Evolutionary conservation across 2,797 vertebrate species (phyloP), one percentile per base, ranked within the genome.

Genomic region (Rhinichthys osculus): DNA sequence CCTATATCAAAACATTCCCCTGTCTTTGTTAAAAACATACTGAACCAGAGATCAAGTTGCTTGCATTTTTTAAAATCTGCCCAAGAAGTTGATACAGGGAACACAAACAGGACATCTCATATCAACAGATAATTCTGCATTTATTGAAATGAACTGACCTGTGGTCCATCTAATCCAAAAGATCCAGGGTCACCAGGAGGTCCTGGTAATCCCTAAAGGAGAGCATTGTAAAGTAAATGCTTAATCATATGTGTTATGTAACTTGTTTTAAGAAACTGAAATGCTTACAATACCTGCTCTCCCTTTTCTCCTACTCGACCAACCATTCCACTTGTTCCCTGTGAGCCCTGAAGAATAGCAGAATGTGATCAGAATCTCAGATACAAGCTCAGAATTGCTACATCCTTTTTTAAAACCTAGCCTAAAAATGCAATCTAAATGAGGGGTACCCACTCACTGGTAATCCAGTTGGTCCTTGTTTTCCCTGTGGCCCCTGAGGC

Each of bases 241-340:
- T 64, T n/a, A 38, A 35, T 30, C 19, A 4, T 38, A 27, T 44
- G 30, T 64, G 30, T 82, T 30, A 35, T 35, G 42, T 40, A 86
- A 70, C n/a, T 19, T 76, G n/a, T 40, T 74, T 40, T 70, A 19
- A 8, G 17, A 19, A 73, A 42, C 54, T 23, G 69, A 80, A 66
- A 59, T 79, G 52, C 7, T 91, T 88, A 44, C 6, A 42, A 23
- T 82, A 97, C 96, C 95, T 93, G 92, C n/a, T 93, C 92, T 87
- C 96, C 96, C 90, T 92, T 95, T 73, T 92, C 88, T 86, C 96
- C 96, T 0, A 62, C 1, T 52, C 86, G 80, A 3, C 96, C 96
- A 64, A 77, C 83, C 1, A 23, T 14, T 73, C 96, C 96, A 0
- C 14, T 23, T 0, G 81, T 50, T 30, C 96, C 96, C 44, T 91